phyloP scores from a whole-genome alignment of 1,140 invertebrate genomes.

The Mycetomoellerius zeteki region DNA sequence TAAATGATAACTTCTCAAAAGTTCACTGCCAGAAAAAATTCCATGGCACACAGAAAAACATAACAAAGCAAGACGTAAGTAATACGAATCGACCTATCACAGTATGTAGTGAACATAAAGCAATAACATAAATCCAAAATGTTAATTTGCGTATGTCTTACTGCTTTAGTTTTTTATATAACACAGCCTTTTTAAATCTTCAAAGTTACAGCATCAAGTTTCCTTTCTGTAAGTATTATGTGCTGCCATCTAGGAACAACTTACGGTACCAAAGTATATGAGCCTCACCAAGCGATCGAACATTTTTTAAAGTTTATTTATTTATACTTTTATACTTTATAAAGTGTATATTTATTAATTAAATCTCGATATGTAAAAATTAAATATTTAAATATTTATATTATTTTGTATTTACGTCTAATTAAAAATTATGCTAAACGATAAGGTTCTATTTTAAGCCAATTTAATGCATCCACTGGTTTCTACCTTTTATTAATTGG shows the following conservation, averaged over 20 bases:
- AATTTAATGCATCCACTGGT: neutral
- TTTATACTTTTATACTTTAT: neutral
- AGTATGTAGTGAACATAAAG: too few relatives aligned
- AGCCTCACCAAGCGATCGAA: neutral
- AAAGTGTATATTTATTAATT: neutral
- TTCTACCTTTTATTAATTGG: slow-evolving; percentile 3
- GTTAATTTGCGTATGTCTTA: too few relatives aligned
- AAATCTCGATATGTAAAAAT: slow-evolving; percentile 4
- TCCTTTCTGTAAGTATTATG: slow-evolving; percentile 17
- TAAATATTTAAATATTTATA: neutral
- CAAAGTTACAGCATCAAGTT: neutral
- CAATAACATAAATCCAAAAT: too few relatives aligned
- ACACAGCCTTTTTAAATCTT: neutral
- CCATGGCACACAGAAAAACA: too few relatives aligned
- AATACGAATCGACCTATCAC: too few relatives aligned
- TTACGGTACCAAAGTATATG: neutral
- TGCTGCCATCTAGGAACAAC: slow-evolving; percentile 66
- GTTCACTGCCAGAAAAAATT: neutral
- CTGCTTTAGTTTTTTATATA: too few relatives aligned
- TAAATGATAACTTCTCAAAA: slow-evolving; percentile 16
- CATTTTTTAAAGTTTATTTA: neutral
- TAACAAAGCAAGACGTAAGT: too few relatives aligned
- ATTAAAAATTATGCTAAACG: slow-evolving; percentile 5
- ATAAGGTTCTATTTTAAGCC: neutral
- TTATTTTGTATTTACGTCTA: neutral